phyloP scores from a whole-genome alignment of 2,113 vertebrate species.

The Burhinus oedicnemus region DNA sequence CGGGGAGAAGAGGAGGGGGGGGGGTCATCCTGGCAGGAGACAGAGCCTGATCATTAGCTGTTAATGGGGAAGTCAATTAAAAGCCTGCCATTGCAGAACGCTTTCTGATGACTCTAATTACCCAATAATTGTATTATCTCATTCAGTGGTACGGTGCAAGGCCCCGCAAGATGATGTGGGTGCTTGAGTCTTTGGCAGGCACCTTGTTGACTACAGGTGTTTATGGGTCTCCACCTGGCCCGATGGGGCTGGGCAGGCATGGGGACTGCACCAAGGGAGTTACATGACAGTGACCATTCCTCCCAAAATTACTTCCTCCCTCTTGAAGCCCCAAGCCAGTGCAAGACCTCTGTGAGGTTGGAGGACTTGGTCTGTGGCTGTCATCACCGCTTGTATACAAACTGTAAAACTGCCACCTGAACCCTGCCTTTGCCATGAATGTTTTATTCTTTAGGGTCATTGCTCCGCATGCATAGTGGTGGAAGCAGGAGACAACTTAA shows the following conservation, averaged over 20 bases:
- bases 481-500: not conserved
- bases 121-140: constrained; percentile 60
- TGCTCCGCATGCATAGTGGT: not conserved
- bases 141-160: not conserved
- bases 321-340: not conserved
- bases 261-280: not conserved
- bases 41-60: constrained; percentile 52
- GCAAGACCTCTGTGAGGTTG: not conserved
- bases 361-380: not conserved
- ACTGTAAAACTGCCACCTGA: not conserved
- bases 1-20: not conserved
- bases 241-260: rapidly evolving
- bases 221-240: not conserved
- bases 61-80: constrained; percentile 72
- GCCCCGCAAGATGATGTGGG: not conserved
- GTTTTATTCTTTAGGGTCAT: not conserved
- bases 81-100: constrained; percentile 56
- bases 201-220: not conserved
- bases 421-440: not conserved
- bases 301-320: not conserved
- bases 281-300: not conserved
- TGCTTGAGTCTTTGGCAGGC: not conserved
- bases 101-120: constrained; percentile 70
- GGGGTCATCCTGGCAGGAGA: constrained; percentile 3
- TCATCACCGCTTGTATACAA: not conserved